Evolutionary conservation across 1,140 invertebrate species (phyloP), one percentile per base, ranked within the genome.

Genomic region (Bombus balteatus): DNA sequence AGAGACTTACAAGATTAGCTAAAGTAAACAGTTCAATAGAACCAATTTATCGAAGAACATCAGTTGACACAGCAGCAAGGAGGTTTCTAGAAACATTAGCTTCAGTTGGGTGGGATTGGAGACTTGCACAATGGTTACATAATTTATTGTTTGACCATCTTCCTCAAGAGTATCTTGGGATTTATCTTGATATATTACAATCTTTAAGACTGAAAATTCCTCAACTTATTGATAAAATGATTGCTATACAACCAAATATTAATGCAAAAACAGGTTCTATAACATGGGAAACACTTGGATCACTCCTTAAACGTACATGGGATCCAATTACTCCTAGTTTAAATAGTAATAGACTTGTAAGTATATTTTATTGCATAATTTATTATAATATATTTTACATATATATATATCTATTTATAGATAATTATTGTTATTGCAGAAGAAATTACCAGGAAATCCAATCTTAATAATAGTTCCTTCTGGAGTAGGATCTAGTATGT

Each of bases 171-270:
- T 97, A 97, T 92, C 94, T 98, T 78, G 96, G 96, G 9, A 96
- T 96, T 32, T 98, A 98, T 94, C 93, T 98, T 5, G 98, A 98
- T 92, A 97, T 98, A 59, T 92, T 98, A 78, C 96, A 98, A 95
- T 97, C 97, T 2, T 93, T 98, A 5, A 97, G 96, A 93, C 94
- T 96, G 4, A 98, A 98, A 95, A 95, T 98, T 77, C 98, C 98
- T 9, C 96, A 96, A n/a, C 94, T 98, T 28, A 96, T 98, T 6
- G 98, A 98, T 81, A 97, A 97, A 93, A 97, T 98, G 96, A 96
- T 98, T 34, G 90, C 94, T 6, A 75, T 96, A 93, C 89, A 95
- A 25, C 95, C 96, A 37, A 95, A 94, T 89, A 91, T 93, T 8
- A 95, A 92, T 65, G 94, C 91, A 53, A 95, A 94, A 87, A 89